Percentiles rank a stretch among this genome's conserved stretches.
phyloP scores from a whole-genome alignment of 2,797 vertebrate species.

The Sebastes kiyomatsui region DNA sequence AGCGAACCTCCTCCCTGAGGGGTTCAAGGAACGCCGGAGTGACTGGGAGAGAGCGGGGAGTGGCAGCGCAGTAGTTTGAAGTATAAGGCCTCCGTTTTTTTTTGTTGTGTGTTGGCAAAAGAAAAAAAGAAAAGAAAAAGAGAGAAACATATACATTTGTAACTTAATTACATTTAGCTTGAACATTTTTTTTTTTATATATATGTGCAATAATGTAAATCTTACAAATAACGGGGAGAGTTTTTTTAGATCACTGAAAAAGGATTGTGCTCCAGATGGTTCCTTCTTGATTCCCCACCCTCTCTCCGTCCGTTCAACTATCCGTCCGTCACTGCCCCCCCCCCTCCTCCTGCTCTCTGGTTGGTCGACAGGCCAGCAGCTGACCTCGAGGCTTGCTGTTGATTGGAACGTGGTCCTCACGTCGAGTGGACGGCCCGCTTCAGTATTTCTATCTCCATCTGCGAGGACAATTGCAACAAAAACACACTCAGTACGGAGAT shows the following conservation, averaged over 20 bases:
- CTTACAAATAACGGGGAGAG: constrained; percentile 79
- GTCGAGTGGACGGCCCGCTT: constrained; percentile 88
- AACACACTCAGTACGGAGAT: background rate
- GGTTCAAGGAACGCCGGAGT: constrained; percentile 53
- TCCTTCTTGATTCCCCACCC: constrained; percentile 3
- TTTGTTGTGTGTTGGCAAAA: constrained; percentile 85
- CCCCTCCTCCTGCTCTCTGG: constrained; percentile 3
- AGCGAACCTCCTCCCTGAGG: constrained; percentile 59
- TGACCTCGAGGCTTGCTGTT: constrained; percentile 36
- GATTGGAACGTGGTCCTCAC: constrained; percentile 74
- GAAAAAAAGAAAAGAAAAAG: constrained; percentile 70
- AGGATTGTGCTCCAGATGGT: constrained; percentile 61
- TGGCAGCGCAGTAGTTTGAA: constrained; percentile 88
- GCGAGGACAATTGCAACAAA: constrained; percentile 25
- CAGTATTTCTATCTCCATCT: constrained; percentile 94
- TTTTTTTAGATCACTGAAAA: constrained; percentile 72
- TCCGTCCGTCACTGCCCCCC: background rate
- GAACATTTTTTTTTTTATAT: constrained; percentile 14
- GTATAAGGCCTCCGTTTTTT: constrained; percentile 89
- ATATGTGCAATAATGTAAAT: constrained; percentile 86
- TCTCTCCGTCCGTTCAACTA: constrained; percentile 8
- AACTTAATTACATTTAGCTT: constrained; percentile 79
- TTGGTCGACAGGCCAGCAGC: constrained; percentile 37
- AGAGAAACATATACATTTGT: constrained; percentile 79
- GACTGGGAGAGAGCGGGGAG: constrained; percentile 28